Evolutionary conservation across 1,140 invertebrate genomes (phyloP).

Genomic region (Caenorhabditis inopinata): DNA sequence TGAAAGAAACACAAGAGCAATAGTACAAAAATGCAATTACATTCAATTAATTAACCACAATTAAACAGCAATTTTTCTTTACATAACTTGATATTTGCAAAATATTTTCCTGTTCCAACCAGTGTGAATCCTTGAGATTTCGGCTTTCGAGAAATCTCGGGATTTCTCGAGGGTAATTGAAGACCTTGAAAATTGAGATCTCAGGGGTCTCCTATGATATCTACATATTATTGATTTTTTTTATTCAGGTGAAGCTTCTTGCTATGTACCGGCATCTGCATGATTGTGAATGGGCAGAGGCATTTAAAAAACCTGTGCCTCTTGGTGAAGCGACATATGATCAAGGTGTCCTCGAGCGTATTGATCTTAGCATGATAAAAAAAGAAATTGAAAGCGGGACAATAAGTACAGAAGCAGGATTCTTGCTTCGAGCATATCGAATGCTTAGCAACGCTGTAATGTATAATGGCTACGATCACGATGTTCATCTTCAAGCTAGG

Average conservation of each 20-base stretch:
- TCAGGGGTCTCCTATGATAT: no score
- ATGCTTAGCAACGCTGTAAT: not conserved
- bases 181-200: no score
- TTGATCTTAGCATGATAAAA: not conserved
- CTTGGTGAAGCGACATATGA: not conserved
- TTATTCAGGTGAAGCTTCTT: not conserved
- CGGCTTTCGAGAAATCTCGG: no score
- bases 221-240: not conserved
- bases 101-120: no score
- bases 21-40: no score
- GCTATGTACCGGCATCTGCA: not conserved
- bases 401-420: not conserved
- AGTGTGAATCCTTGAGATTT: no score
- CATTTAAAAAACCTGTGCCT: not conserved
- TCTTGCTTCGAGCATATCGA: not conserved
- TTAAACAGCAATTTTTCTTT: no score
- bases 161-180: no score
- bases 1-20: no score
- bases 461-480: slow-evolving; percentile 4
- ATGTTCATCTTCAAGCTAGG: not conserved
- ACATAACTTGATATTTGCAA: no score
- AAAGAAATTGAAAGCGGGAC: not conserved
- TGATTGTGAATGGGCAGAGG: not conserved
- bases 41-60: no score
- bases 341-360: not conserved